Percentiles rank a stretch among this genome's conserved stretches.
Evolutionary conservation across 2,888 invertebrate genomes (phyloP).

Genomic region (Sesia apiformis): DNA sequence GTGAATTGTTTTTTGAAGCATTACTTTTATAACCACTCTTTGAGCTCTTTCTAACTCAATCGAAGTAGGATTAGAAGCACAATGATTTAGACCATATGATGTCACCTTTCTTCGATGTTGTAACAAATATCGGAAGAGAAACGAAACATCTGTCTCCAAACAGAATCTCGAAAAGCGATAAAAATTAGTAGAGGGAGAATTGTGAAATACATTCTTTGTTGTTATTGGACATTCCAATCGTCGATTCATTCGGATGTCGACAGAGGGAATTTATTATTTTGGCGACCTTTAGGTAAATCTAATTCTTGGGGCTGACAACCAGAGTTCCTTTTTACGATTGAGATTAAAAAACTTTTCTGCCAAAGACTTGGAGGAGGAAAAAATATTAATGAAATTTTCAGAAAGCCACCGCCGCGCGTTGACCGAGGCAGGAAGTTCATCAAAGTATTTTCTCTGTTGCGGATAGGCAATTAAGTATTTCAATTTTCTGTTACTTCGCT

Average conservation of each 20-base stretch:
- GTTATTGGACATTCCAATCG: slow-evolving; percentile 13
- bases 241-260: slow-evolving; percentile 24
- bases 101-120: neutral
- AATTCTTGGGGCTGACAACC: slow-evolving; percentile 38
- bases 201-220: neutral
- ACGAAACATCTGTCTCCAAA: neutral
- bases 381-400: slow-evolving; percentile 59
- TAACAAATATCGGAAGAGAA: neutral
- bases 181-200: neutral
- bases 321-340: slow-evolving; percentile 20
- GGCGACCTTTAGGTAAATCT: slow-evolving; percentile 30
- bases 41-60: no score
- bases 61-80: no score
- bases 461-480: slow-evolving; percentile 59
- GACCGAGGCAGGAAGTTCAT: slow-evolving; percentile 48
- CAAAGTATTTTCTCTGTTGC: slow-evolving; percentile 50
- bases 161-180: neutral
- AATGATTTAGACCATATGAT: no score
- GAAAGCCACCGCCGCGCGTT: slow-evolving; percentile 36
- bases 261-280: slow-evolving; percentile 29
- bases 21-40: no score
- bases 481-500: slow-evolving; percentile 27
- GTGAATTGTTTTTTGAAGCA: no score
- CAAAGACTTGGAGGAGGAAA: slow-evolving; percentile 33
- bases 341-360: slow-evolving; percentile 65